Evolutionary conservation across 1,140 invertebrate genomes (phyloP), one percentile per base, ranked within the genome.

Genomic region (Plutomurus gul): DNA sequence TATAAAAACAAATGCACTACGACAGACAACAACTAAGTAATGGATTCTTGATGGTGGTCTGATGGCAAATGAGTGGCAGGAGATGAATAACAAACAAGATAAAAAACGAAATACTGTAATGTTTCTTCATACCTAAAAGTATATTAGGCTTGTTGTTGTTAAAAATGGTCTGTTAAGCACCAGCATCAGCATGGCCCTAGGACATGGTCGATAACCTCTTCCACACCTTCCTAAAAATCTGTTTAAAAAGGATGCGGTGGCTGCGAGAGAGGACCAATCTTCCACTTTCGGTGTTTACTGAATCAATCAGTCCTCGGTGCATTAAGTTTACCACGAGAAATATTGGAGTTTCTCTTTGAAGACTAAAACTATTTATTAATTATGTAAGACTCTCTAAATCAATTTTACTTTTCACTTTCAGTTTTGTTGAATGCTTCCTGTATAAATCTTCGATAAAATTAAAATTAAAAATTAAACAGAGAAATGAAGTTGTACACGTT

Each of bases 191-290:
- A 65, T 13, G 5, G 56, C 56, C 56, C 36, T 65, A 65, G 56
- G 56, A 65, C 56, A 65, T 65, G 56, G 56, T 65, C 56, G 56
- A 33, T 30, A 65, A 65, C 56, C 56, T 65, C 56, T n/a, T n/a
- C 51, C 27, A 33, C 27, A 65, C 56, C 56, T 65, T 25, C 22
- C 25, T 65, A n/a, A 65, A 33, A 65, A 33, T 65, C 56, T 65
- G 56, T 65, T 65, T 65, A 65, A 33, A 65, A 65, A 65, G 56
- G 56, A 65, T 33, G 56, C 56, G 13, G 2, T 16, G 36, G 25
- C 18, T 16, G 18, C 4, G 6, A 33, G 13, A 65, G 27, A 33
- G 4, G n/a, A n/a, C 27, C 36, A 65, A 33, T 65, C 56, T 65
- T 65, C 56, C 56, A 30, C 56, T 65, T 65, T 65, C 56, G 56